Conservation (phyloP, 2,113 vertebrate species). For the Coregonus clupeaformis region DNA sequence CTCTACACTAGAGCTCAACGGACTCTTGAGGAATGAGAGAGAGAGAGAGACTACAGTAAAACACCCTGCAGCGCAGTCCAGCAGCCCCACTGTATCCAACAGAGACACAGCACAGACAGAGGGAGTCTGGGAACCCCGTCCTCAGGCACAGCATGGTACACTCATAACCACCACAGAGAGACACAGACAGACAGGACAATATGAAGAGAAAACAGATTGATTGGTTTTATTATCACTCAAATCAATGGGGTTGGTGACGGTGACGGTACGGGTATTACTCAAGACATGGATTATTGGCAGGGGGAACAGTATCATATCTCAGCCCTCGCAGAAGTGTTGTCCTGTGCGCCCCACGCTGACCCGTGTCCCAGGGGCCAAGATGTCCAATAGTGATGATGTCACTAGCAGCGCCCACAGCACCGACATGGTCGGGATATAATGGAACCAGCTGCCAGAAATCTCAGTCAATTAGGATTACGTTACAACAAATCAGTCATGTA, state of each 20-base stretch:
- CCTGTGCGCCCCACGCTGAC: not conserved
- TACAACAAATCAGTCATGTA: conserved; percentile 14
- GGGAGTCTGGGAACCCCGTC: conserved; percentile 23
- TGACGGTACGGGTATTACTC: conserved; percentile 1
- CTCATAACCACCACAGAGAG: not conserved
- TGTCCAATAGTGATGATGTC: conserved; percentile 45
- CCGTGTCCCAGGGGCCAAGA: conserved; percentile 36
- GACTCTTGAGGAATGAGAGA: not conserved
- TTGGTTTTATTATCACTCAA: not conserved
- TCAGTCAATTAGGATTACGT: conserved; percentile 28
- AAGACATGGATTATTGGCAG: conserved; percentile 2
- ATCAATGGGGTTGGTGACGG: not conserved
- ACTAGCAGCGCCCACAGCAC: conserved; percentile 29
- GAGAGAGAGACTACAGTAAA: not conserved
- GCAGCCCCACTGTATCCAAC: not conserved
- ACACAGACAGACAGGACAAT: not conserved
- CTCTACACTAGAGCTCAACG: not conserved
- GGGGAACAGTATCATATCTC: conserved; percentile 17
- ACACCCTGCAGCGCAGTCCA: not conserved
- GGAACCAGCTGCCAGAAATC: conserved; percentile 43
- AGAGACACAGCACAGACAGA: conserved; percentile 11
- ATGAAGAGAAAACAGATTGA: not conserved
- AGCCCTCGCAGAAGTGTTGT: not conserved
- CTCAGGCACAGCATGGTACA: conserved; percentile 24
- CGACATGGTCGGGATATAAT: conserved; percentile 40